Evolutionary conservation across 2,888 invertebrate species (phyloP).

Genomic region (Andrena hattorfiana): DNA sequence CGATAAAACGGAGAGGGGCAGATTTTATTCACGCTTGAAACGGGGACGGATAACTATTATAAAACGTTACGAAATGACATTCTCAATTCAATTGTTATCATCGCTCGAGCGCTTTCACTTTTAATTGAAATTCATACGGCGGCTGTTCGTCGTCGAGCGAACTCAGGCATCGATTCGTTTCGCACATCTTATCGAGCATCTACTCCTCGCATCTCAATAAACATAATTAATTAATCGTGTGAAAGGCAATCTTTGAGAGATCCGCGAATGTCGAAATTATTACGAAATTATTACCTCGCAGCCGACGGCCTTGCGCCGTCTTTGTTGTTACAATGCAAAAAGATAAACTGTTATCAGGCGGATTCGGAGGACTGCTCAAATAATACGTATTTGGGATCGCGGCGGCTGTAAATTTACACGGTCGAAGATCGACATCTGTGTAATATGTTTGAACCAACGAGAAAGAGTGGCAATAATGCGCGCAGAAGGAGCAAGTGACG

Average conservation of each 20-base stretch:
- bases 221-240: not conserved
- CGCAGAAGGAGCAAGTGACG: not conserved
- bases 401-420: not conserved
- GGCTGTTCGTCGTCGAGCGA: too few species aligned
- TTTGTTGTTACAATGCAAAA: not conserved
- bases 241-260: not conserved
- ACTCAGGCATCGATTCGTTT: slow-evolving; percentile 5
- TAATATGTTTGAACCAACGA: not conserved
- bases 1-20: not conserved
- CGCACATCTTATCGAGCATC: slow-evolving; percentile 14
- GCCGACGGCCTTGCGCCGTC: not conserved
- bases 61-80: not conserved
- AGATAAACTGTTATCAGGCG: not conserved
- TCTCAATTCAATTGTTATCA: slow-evolving; percentile 25
- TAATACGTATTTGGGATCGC: not conserved
- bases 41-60: not conserved
- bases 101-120: slow-evolving; percentile 4
- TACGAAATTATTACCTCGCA: not conserved
- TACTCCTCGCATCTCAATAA: not conserved
- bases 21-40: not conserved
- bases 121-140: not conserved
- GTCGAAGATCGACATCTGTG: slow-evolving; percentile 4
- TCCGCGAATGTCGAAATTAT: slow-evolving; percentile 22
- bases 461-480: not conserved
- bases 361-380: too few species aligned